A percentile compares a stretch with the other conserved stretches of the same genome.
phyloP scores from a whole-genome alignment of 1,140 invertebrate species.

The Centruroides sculpturatus region DNA sequence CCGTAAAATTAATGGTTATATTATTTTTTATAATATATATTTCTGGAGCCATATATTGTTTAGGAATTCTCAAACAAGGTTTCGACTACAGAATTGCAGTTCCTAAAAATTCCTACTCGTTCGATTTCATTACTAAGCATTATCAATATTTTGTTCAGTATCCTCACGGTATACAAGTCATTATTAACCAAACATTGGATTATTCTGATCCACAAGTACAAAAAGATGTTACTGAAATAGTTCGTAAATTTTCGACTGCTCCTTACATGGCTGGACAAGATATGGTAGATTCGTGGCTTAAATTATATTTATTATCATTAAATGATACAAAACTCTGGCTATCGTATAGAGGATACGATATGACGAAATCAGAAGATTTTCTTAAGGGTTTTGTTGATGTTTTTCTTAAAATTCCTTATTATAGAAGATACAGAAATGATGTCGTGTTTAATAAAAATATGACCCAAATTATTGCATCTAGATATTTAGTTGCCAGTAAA shows the following conservation, averaged over 20 bases:
- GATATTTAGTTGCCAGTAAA: constrained; percentile 74
- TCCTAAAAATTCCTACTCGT: constrained; percentile 25
- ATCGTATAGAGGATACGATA: constrained; percentile 44
- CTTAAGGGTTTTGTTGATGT: constrained; percentile 53
- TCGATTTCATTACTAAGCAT: constrained; percentile 1
- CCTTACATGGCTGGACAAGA: constrained; percentile 48
- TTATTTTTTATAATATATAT: too few relatives aligned
- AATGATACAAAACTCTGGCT: constrained; percentile 51
- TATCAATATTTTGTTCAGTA: constrained; percentile 78
- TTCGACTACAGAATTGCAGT: constrained; percentile 28
- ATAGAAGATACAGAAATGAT: constrained; percentile 57
- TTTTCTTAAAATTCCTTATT: constrained; percentile 15
- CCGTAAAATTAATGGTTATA: too few relatives aligned
- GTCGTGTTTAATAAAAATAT: constrained; percentile 62
- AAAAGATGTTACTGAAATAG: constrained; percentile 58
- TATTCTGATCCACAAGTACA: constrained; percentile 68
- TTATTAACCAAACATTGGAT: constrained; percentile 64
- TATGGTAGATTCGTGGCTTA: constrained; percentile 81
- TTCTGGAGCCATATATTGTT: too few relatives aligned
- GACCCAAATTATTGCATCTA: constrained; percentile 59
- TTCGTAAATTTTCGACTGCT: constrained; percentile 62
- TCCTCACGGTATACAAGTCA: constrained; percentile 74
- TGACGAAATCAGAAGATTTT: constrained; percentile 56
- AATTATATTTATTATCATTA: constrained; percentile 63
- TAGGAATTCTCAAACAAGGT: too few relatives aligned